Percentiles rank a stretch among this genome's conserved stretches.
Conservation (phyloP, 1,140 invertebrate species). For the Ostrea denselamellosa region DNA sequence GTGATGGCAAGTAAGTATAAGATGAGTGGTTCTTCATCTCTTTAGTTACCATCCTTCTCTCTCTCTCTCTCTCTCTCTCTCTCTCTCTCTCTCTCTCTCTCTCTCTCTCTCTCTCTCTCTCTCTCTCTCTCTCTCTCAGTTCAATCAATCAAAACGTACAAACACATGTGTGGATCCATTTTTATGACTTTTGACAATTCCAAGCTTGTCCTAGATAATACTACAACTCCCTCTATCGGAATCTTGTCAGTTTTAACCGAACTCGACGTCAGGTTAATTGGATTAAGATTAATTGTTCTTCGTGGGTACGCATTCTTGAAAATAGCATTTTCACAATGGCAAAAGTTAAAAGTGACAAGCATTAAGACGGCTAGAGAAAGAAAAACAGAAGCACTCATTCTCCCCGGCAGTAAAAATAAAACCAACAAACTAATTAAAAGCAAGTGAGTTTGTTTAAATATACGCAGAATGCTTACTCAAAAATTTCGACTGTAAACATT, state of each 20-base stretch:
- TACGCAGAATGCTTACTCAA: neutral
- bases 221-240: neutral
- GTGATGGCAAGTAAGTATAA: constrained; percentile 54
- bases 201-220: neutral
- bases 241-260: neutral
- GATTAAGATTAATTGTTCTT: constrained; percentile 37
- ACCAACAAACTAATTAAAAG: constrained; percentile 27
- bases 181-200: neutral
- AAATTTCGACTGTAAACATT: neutral
- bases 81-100: too few relatives aligned
- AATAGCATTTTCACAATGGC: neutral
- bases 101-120: too few relatives aligned
- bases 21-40: too few relatives aligned
- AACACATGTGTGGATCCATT: neutral
- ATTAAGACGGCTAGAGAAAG: neutral
- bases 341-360: too few relatives aligned
- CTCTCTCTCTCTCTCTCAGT: too few relatives aligned
- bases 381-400: neutral
- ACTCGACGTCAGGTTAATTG: constrained; percentile 23
- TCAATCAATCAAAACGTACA: neutral
- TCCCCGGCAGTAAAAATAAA: neutral
- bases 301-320: neutral
- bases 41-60: too few relatives aligned
- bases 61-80: too few relatives aligned
- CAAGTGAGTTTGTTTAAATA: constrained; percentile 18